These are phyloP conservation scores for Dermolepida albohirtum DNA, from an alignment of 2,888 invertebrate genomes.

Conservation along the genomic window DNA sequence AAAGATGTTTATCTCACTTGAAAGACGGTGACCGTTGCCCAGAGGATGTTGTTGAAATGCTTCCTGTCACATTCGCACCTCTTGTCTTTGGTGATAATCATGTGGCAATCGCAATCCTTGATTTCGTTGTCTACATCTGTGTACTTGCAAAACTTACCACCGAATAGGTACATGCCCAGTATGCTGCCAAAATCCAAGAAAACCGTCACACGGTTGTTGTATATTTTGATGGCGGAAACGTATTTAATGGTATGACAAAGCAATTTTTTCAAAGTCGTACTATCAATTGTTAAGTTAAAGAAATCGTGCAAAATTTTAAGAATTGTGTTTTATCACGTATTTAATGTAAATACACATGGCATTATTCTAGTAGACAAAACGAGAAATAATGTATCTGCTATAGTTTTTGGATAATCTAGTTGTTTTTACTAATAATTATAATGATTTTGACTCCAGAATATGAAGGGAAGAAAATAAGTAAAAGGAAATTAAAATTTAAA, in stretches of 20 bases:
- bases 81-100: constrained; percentile 89
- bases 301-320: constrained; percentile 19
- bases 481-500: too few species aligned
- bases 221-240: constrained; percentile 21
- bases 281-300: constrained; percentile 10
- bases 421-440: too few species aligned
- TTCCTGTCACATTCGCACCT: constrained; percentile 97
- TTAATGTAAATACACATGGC: neutral
- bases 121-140: constrained; percentile 84
- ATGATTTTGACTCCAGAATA: too few species aligned
- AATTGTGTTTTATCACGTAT: neutral
- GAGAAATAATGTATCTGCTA: too few species aligned
- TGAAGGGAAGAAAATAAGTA: too few species aligned
- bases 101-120: constrained; percentile 92
- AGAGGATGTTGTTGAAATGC: constrained; percentile 98
- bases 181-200: constrained; percentile 78
- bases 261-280: constrained; percentile 11
- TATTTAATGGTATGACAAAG: constrained; percentile 19
- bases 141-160: constrained; percentile 99
- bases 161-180: constrained; percentile 99
- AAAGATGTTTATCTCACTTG: constrained; percentile 78
- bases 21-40: constrained; percentile 97
- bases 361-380: constrained; percentile 5
- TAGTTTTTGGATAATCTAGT: too few species aligned
- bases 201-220: constrained; percentile 31